Conservation (phyloP, 2,888 invertebrate species). For the Limnephilus marmoratus region DNA sequence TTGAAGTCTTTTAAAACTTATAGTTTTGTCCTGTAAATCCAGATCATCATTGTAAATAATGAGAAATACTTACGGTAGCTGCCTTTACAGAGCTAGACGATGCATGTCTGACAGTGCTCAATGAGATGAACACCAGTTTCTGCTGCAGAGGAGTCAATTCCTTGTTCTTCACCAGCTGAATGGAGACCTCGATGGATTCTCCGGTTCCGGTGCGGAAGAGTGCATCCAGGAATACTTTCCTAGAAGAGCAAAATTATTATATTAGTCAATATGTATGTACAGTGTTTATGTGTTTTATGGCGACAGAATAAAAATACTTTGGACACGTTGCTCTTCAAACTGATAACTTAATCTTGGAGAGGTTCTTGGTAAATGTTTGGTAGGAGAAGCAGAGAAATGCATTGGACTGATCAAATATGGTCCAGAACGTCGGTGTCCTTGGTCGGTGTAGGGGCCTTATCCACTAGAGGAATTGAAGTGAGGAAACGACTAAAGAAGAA, state of each 20-base stretch:
- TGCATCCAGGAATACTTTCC: slow-evolving; percentile 89
- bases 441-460: too few species aligned
- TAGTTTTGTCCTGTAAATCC: neutral
- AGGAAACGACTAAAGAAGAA: neutral
- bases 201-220: slow-evolving; percentile 88
- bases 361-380: too few species aligned
- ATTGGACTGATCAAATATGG: too few species aligned
- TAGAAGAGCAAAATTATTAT: slow-evolving; percentile 67
- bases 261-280: neutral
- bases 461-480: too few species aligned
- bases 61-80: slow-evolving; percentile 75
- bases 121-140: slow-evolving; percentile 81
- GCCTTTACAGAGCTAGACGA: slow-evolving; percentile 81
- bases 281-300: too few species aligned
- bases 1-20: neutral
- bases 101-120: slow-evolving; percentile 83
- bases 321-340: too few species aligned
- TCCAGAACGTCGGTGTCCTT: too few species aligned
- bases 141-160: slow-evolving; percentile 79
- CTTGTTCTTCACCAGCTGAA: slow-evolving; percentile 82
- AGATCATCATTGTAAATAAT: neutral
- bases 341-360: too few species aligned
- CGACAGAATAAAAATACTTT: too few species aligned
- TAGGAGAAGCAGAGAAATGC: too few species aligned
- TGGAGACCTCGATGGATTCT: slow-evolving; percentile 83